Evolutionary conservation across 2,888 invertebrate species (phyloP).

Genomic region (Tetragonula carbonaria): DNA sequence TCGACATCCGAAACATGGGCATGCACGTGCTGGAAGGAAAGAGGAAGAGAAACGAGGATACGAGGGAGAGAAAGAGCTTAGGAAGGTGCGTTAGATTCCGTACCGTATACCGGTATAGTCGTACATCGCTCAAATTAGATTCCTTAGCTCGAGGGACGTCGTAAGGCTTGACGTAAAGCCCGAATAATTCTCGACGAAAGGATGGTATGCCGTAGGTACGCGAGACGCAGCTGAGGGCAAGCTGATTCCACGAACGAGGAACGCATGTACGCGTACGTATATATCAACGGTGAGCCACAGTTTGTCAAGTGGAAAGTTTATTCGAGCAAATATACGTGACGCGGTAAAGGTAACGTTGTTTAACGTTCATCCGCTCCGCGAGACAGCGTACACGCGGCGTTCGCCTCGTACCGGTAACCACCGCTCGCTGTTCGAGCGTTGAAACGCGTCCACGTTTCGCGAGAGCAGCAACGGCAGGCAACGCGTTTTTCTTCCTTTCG

Average conservation of each 20-base stretch:
- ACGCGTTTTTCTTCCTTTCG: neutral
- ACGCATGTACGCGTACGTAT: conserved; percentile 45
- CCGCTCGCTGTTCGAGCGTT: neutral
- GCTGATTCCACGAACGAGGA: conserved; percentile 42
- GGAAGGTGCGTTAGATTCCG: conserved; percentile 36
- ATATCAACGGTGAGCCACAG: conserved; percentile 62
- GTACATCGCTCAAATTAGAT: conserved; percentile 81
- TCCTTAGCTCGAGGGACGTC: conserved; percentile 72
- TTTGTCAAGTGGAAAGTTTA: conserved; percentile 64
- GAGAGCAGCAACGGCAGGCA: neutral
- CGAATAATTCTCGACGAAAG: conserved; percentile 78
- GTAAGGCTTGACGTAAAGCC: conserved; percentile 79
- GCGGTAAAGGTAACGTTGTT: conserved; percentile 56
- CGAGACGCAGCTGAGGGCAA: conserved; percentile 31
- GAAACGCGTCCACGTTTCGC: neutral
- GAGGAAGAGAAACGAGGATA: neutral
- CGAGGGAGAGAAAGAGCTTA: conserved; percentile 24
- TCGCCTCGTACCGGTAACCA: neutral
- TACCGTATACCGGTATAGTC: conserved; percentile 47
- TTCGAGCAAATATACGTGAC: conserved; percentile 62
- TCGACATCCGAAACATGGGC: neutral
- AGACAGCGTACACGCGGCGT: conserved; percentile 7
- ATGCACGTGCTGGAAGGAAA: neutral
- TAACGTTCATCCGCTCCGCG: conserved; percentile 45
- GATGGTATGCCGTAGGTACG: conserved; percentile 64